Evolutionary conservation across 1,140 invertebrate species (phyloP), one percentile per base, ranked within the genome.

Genomic region (Drosophila ohnishii): DNA sequence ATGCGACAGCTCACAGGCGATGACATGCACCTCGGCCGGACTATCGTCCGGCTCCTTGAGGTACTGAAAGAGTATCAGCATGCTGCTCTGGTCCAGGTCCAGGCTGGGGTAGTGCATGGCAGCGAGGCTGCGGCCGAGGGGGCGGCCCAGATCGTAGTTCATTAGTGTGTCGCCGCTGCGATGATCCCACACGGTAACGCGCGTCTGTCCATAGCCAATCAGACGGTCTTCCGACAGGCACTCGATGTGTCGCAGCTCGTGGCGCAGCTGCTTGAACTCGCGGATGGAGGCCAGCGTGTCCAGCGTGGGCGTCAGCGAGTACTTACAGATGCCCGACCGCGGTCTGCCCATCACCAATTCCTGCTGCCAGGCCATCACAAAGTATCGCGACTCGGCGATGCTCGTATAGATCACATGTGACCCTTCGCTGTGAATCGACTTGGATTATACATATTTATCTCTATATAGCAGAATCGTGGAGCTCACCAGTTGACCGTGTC

Each of bases 151-250:
- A 47, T 91, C 90, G 47, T 90, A 91, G 57, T 91, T 90, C 86
- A 90, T 90, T 30, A 91, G 37, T 3, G 75, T 86, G 55, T 91
- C 90, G 4, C 90, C 90, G 16, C 90, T 91, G 40, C 86, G 89
- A 76, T 91, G 90, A 65, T 91, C 90, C 90, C 90, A 91, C 40
- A 91, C 75, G 0, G 90, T 91, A 14, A 91, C 58, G 0, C 82
- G 86, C 10, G 77, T 73, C 16, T 61, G 58, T 0, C 90, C 90
- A 40, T 90, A 91, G 6, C 90, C 90, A 47, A 91, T 82, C 7
- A 91, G 45, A 8, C 88, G 85, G 44, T 91, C 90, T 48, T 91
- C 90, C 42, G 70, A 81, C 19, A 90, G 25, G 62, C 88, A 90
- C 58, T 91, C 86, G 42, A 91, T 76, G 48, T 88, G 79, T 4